Conservation (phyloP, 1,140 invertebrate genomes). For the Drosophila baimaii region DNA sequence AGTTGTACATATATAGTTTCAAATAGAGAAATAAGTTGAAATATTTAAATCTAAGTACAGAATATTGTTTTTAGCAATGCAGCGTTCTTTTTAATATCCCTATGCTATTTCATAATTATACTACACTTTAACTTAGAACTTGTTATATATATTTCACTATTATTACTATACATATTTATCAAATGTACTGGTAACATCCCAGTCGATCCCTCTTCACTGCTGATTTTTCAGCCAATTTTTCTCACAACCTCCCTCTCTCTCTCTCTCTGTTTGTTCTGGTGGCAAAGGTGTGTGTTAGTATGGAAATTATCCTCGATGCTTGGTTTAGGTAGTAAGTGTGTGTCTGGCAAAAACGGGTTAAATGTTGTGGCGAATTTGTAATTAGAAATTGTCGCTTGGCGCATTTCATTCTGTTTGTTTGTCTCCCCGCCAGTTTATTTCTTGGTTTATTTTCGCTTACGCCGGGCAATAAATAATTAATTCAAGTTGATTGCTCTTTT, state of each 20-base stretch:
- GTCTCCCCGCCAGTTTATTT: conserved; percentile 34
- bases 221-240: conserved; percentile 31
- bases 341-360: conserved; percentile 76
- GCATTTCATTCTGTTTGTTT: conserved; percentile 79
- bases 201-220: conserved; percentile 14
- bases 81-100: too few species aligned
- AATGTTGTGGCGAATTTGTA: conserved; percentile 82
- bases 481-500: conserved; percentile 54
- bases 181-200: neutral
- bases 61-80: too few species aligned
- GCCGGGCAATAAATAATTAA: conserved; percentile 63
- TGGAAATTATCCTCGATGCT: conserved; percentile 71
- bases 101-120: neutral
- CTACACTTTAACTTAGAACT: neutral
- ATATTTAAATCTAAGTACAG: too few species aligned
- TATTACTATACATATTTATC: too few species aligned
- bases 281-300: conserved; percentile 68
- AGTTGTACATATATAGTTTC: too few species aligned
- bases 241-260: conserved; percentile 1
- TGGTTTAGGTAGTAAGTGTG: conserved; percentile 38
- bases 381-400: conserved; percentile 83
- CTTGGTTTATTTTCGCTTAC: conserved; percentile 54
- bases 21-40: too few species aligned
- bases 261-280: conserved; percentile 58
- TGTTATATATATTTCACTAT: neutral